These are phyloP conservation scores for Ceramica pisi DNA, from an alignment of 2,888 invertebrate species.

Conservation along the genomic window DNA sequence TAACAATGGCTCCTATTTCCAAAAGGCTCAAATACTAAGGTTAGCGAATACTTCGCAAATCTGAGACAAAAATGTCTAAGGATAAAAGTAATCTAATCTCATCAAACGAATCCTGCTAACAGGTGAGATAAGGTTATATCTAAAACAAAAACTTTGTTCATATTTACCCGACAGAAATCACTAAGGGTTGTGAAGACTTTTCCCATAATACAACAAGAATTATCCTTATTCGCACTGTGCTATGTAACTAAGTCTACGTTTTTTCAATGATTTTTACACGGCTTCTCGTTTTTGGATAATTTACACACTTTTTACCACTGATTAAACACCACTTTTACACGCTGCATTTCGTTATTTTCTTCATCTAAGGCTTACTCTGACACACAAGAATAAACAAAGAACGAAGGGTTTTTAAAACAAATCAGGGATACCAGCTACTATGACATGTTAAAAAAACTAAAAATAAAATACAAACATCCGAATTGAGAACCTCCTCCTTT, in stretches of 20 bases:
- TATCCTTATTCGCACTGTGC: neutral
- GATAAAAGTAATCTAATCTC: neutral
- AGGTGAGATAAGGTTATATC: neutral
- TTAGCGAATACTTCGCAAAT: neutral
- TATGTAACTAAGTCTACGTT: neutral
- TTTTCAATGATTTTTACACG: neutral
- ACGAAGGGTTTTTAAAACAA: neutral
- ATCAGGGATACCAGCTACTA: no score
- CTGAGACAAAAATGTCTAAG: neutral
- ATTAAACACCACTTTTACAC: neutral
- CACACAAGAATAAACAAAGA: neutral
- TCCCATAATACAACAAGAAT: constrained; percentile 37
- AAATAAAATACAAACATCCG: no score
- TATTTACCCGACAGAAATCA: constrained; percentile 57
- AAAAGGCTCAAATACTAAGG: neutral
- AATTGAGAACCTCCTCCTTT: no score
- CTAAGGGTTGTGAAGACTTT: constrained; percentile 47
- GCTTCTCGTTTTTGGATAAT: no score
- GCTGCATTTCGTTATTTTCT: neutral
- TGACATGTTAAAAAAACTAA: no score
- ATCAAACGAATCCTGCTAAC: neutral
- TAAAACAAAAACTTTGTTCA: neutral
- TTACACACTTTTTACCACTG: neutral
- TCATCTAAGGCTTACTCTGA: neutral
- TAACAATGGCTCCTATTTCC: neutral